These are phyloP conservation scores for Zosterops borbonicus DNA, from an alignment of 2,113 vertebrate species.

Conservation along the genomic window DNA sequence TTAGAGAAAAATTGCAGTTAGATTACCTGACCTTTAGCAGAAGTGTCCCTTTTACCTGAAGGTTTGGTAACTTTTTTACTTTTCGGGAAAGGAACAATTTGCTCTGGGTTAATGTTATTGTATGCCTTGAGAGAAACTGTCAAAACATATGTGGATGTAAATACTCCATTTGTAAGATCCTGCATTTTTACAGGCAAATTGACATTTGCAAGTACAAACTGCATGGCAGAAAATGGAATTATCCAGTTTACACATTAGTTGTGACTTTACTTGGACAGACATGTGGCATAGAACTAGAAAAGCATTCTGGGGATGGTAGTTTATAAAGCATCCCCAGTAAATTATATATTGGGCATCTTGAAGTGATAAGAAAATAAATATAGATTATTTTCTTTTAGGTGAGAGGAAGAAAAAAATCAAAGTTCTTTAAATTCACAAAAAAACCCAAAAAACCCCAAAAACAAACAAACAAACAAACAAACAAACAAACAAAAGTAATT, in stretches of 20 bases:
- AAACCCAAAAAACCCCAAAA: neutral
- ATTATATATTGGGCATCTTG: neutral
- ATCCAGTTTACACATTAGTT: neutral
- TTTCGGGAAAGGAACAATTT: conserved; percentile 21
- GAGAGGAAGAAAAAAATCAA: neutral
- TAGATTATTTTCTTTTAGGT: neutral
- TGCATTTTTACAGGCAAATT: neutral
- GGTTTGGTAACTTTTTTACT: neutral
- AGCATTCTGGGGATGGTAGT: neutral
- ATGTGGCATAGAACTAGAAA: neutral
- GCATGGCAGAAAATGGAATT: neutral
- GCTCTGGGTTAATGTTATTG: neutral
- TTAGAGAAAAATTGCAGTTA: conserved; percentile 22
- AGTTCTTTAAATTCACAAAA: neutral
- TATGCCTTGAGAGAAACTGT: neutral
- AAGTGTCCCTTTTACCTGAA: conserved; percentile 26
- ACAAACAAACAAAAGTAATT: neutral
- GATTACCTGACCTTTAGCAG: conserved; percentile 42
- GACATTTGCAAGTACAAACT: conserved; percentile 17
- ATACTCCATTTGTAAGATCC: neutral
- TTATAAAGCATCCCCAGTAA: neutral
- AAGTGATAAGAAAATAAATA: neutral
- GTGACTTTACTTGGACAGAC: neutral
- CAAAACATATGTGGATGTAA: conserved; percentile 10
- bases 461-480: no score